Base-by-base conservation (phyloP, 1,140 invertebrate species). In the Bombus sibiricus region DNA sequence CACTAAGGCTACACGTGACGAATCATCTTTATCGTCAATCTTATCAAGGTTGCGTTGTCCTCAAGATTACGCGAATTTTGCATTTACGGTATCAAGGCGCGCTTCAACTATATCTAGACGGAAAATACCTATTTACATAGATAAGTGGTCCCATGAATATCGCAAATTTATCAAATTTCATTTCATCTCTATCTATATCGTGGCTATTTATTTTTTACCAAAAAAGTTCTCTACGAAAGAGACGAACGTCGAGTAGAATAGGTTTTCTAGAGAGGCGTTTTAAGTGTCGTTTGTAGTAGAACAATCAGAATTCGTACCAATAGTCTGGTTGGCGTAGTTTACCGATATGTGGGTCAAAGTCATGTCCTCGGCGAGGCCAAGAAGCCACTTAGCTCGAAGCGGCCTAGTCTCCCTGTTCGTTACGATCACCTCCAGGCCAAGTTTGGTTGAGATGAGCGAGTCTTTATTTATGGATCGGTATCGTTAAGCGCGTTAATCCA, bases 321-420 rank as follows among this genome's bases (percentile, higher is more conserved):
- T 72, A 53, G 72, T 39, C 34, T 71, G 81, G 64, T 59, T 78
- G 91, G 79, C 89, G 91, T 92, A 90, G 86, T 91, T 92, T 91
- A 32, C 37, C 72, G 53, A 83, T 76, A 95, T 94, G 92, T 95
- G 88, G 95, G 95, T 95, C 95, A 95, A 95, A 95, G 95, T 95
- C 94, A 91, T 91, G 94, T 95, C 94, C 95, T 94, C 93, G 89
- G 76, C 91, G 92, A 93, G 91, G 91, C 92, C 93, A 92, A 92
- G 92, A 94, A 93, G 92, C 91, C 89, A 92, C 86, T 93, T 92
- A 91, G 91, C 90, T 88, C n/a, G 85, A 80, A 90, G 84, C 89
- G 89, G 90, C 88, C 88, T 94, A 92, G 92, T 89, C 88, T 91
- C 88, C 80, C 90, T 78, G 87, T 88, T 86, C 85, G 85, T 88